phyloP scores from a whole-genome alignment of 2,888 invertebrate genomes.

The Nebria salina region DNA sequence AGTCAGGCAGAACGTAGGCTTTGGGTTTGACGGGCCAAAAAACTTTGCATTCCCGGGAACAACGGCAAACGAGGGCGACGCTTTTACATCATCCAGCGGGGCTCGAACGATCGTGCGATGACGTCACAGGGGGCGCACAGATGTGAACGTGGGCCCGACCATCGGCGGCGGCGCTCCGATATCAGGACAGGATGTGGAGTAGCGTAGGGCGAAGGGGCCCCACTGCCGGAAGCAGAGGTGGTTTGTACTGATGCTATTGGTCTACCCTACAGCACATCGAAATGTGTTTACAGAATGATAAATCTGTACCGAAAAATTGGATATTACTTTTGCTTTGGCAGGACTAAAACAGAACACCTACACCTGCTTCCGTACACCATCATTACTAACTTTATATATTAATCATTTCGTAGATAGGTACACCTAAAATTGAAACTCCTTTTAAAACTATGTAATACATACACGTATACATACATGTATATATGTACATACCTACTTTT shows the following conservation, averaged over 20 bases:
- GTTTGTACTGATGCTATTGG: conserved; percentile 25
- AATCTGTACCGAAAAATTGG: neutral
- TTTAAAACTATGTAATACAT: no score
- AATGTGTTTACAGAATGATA: conserved; percentile 1
- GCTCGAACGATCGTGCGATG: conserved; percentile 56
- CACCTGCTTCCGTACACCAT: neutral
- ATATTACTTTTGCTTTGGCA: neutral
- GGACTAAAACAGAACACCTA: neutral
- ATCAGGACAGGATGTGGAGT: conserved; percentile 33
- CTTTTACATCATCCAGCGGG: conserved; percentile 9
- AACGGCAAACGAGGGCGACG: neutral
- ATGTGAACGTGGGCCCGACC: conserved; percentile 18
- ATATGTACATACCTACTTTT: no score
- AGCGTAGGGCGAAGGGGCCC: conserved; percentile 28
- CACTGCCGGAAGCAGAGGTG: conserved; percentile 51
- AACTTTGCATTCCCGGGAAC: neutral
- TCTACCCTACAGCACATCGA: neutral
- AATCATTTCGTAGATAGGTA: no score
- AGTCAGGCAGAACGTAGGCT: neutral
- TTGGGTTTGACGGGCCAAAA: neutral
- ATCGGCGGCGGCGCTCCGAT: neutral
- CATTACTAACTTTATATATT: neutral
- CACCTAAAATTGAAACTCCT: no score
- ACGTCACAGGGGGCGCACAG: conserved; percentile 51
- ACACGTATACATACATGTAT: no score